A percentile compares a stretch with the other conserved stretches of the same genome.
Evolutionary conservation across 2,888 invertebrate genomes (phyloP).

Genomic region (Rhamnusium bicolor): DNA sequence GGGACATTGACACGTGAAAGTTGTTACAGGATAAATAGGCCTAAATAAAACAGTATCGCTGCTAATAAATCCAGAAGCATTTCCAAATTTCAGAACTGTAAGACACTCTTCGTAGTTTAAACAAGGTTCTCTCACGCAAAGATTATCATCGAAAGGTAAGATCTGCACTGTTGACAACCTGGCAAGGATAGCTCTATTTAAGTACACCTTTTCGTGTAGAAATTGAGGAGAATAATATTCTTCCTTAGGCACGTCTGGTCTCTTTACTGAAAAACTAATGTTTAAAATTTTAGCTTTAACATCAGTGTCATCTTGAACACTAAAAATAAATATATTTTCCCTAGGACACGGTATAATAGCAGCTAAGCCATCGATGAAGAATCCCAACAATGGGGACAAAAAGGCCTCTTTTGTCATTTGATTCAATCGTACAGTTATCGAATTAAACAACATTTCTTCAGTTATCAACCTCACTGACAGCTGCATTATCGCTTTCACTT

Average conservation of each 20-base stretch:
- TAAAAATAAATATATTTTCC: conserved; percentile 94
- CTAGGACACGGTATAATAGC: conserved; percentile 93
- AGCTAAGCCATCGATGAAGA: conserved; percentile 92
- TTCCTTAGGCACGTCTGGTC: conserved; percentile 85
- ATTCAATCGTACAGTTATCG: conserved; percentile 92
- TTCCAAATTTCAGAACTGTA: conserved; percentile 92
- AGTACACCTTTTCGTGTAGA: conserved; percentile 93
- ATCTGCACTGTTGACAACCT: conserved; percentile 91
- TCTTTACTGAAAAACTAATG: conserved; percentile 92
- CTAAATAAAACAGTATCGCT: conserved; percentile 93
- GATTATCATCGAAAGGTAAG: conserved; percentile 95
- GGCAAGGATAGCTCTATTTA: conserved; percentile 90
- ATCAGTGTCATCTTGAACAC: conserved; percentile 93
- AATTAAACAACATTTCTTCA: conserved; percentile 94
- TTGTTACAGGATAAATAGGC: conserved; percentile 95
- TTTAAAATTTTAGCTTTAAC: conserved; percentile 90
- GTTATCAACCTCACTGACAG: conserved; percentile 92
- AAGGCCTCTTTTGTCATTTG: conserved; percentile 96
- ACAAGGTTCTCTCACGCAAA: conserved; percentile 96
- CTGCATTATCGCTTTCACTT: conserved; percentile 93
- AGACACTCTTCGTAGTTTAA: conserved; percentile 94
- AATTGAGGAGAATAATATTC: conserved; percentile 91
- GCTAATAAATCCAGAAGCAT: conserved; percentile 90
- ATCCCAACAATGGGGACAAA: conserved; percentile 88
- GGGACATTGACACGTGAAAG: conserved; percentile 94